Percentiles rank a stretch among this genome's conserved stretches.
phyloP scores from a whole-genome alignment of 2,113 vertebrate species.

The Oophaga pumilio region DNA sequence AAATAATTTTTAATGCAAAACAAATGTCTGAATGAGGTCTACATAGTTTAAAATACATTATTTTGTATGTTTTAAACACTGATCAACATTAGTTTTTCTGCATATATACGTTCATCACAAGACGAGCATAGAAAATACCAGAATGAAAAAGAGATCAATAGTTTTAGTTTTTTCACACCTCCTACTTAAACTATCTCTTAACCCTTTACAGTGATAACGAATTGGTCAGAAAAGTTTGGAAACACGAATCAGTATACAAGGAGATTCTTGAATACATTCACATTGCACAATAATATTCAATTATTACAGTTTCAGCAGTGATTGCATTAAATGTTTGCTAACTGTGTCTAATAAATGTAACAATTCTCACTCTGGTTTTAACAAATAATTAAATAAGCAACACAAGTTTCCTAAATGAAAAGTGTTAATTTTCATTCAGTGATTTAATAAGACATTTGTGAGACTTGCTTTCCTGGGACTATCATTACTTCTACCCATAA shows the following conservation, averaged over 20 bases:
- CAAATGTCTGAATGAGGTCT: too few species aligned
- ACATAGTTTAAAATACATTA: neutral
- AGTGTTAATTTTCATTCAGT: constrained; percentile 45
- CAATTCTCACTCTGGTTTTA: neutral
- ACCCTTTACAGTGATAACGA: too few species aligned
- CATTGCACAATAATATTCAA: neutral
- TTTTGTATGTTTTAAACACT: neutral
- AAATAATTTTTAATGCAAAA: neutral
- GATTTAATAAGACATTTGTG: constrained; percentile 16
- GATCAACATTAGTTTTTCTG: neutral
- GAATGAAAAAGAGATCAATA: neutral
- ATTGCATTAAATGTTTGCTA: neutral
- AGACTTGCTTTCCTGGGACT: constrained; percentile 23
- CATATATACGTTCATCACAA: neutral
- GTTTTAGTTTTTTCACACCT: neutral
- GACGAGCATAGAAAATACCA: neutral
- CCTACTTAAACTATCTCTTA: neutral
- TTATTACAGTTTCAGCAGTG: neutral
- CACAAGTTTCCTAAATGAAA: constrained; percentile 34
- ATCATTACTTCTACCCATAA: constrained; percentile 38
- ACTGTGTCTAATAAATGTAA: constrained; percentile 1
- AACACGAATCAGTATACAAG: neutral
- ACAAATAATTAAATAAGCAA: neutral
- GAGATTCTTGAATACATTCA: too few species aligned
- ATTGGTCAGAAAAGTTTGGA: neutral